phyloP scores from a whole-genome alignment of 2,888 invertebrate species.

The Dilophus febrilis region DNA sequence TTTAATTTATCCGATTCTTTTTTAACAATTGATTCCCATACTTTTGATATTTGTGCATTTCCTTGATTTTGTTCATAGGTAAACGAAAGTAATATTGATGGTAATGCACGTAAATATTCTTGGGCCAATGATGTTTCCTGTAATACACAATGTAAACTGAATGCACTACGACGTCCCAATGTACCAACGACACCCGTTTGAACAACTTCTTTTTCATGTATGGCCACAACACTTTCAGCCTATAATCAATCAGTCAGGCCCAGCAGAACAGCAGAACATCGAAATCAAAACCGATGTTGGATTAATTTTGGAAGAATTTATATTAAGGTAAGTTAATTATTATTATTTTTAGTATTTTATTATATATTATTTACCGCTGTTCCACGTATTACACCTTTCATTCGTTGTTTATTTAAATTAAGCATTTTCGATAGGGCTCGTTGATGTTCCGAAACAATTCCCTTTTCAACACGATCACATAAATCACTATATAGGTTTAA shows the following conservation, averaged over 20 bases:
- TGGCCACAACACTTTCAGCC: slow-evolving; percentile 41
- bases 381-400: slow-evolving; percentile 43
- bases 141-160: slow-evolving; percentile 42
- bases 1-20: slow-evolving; percentile 12
- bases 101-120: slow-evolving; percentile 40
- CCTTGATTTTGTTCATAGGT: slow-evolving; percentile 24
- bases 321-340: neutral
- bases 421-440: slow-evolving; percentile 42
- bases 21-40: slow-evolving; percentile 14
- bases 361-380: slow-evolving; percentile 36
- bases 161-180: slow-evolving; percentile 40
- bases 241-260: slow-evolving; percentile 15
- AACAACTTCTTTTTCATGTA: slow-evolving; percentile 42
- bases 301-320: neutral
- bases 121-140: slow-evolving; percentile 45
- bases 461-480: slow-evolving; percentile 42
- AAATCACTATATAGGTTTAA: slow-evolving; percentile 23
- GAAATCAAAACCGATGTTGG: too few species aligned
- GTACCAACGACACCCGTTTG: slow-evolving; percentile 44
- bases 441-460: slow-evolving; percentile 43
- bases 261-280: slow-evolving; percentile 3
- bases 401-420: slow-evolving; percentile 40
- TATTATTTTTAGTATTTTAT: neutral
- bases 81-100: slow-evolving; percentile 37
- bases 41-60: slow-evolving; percentile 8